Evolutionary conservation across 2,797 vertebrate genomes (phyloP).

Genomic region (Eulemur mongoz): DNA sequence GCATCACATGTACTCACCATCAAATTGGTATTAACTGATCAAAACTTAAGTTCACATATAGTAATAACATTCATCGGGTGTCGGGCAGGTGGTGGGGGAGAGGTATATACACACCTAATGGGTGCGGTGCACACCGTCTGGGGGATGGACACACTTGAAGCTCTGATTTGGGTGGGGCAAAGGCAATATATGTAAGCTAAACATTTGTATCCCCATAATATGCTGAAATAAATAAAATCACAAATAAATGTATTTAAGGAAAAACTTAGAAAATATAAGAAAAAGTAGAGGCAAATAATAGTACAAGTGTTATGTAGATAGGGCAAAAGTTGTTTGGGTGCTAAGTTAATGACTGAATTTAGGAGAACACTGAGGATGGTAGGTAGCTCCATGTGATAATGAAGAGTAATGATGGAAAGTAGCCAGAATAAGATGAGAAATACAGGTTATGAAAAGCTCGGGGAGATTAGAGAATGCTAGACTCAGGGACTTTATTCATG

Average conservation of each 20-base stretch:
- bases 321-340: background rate
- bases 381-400: background rate
- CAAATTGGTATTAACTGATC: too few species aligned
- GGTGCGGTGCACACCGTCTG: fast-evolving
- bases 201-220: too few species aligned
- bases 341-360: background rate
- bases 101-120: too few species aligned
- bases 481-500: background rate
- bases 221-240: too few species aligned
- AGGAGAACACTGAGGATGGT: background rate
- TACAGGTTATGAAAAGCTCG: background rate
- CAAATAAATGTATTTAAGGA: background rate
- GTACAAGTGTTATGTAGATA: background rate
- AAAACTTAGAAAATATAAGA: background rate
- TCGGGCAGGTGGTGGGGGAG: too few species aligned
- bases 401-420: background rate
- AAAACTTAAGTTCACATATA: too few species aligned
- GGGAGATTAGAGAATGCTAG: background rate
- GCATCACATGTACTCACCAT: too few species aligned
- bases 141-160: too few species aligned
- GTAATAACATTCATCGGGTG: too few species aligned
- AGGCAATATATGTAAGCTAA: too few species aligned
- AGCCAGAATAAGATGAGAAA: background rate
- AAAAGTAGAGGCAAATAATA: background rate
- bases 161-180: too few species aligned